These are phyloP conservation scores for Lamellibrachia luymesi DNA, from an alignment of 1,140 invertebrate genomes.

Conservation along the genomic window DNA sequence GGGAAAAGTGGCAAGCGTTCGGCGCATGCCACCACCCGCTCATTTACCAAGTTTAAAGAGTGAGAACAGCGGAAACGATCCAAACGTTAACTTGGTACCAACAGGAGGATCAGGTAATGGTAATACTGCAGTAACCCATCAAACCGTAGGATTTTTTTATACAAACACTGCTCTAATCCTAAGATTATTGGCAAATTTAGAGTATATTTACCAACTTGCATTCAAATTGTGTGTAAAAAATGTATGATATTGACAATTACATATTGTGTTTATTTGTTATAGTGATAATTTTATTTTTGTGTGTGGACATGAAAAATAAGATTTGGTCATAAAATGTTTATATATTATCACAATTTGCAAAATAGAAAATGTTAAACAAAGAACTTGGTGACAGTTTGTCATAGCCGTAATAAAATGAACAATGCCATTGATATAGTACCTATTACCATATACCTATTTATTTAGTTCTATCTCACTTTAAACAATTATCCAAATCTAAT, in stretches of 20 bases:
- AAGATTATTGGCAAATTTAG: background rate
- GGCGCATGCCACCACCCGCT: constrained; percentile 83
- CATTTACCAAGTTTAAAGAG: constrained; percentile 97
- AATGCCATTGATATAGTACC: too few relatives aligned
- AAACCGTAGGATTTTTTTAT: background rate
- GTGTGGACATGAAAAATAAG: background rate
- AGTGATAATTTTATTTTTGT: background rate
- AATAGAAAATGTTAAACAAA: too few relatives aligned
- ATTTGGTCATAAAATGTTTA: background rate
- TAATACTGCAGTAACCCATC: background rate
- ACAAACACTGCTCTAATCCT: background rate
- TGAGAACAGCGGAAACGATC: constrained; percentile 78
- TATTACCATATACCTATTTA: too few relatives aligned
- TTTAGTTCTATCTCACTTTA: too few relatives aligned
- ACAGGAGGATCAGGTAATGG: constrained; percentile 63
- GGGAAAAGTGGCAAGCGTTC: constrained; percentile 92
- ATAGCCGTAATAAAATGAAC: too few relatives aligned
- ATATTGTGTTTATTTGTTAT: background rate
- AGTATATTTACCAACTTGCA: background rate
- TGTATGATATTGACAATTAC: background rate
- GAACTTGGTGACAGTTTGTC: too few relatives aligned
- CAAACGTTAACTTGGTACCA: constrained; percentile 71
- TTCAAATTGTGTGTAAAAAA: background rate
- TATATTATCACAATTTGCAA: background rate
- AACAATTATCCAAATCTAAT: too few relatives aligned